These are phyloP conservation scores for Cataglyphis hispanica DNA, from an alignment of 1,140 invertebrate species.

Conservation along the genomic window DNA sequence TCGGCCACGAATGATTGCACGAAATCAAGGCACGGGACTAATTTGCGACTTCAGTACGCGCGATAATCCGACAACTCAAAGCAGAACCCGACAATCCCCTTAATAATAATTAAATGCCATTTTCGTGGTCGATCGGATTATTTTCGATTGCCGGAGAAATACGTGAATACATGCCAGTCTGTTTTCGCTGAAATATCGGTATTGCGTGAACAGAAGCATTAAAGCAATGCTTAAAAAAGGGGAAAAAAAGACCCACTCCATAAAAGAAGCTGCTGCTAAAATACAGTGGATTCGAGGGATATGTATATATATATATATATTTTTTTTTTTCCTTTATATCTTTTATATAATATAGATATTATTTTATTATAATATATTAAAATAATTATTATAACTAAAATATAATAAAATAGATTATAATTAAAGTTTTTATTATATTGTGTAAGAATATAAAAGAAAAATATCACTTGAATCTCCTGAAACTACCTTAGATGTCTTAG, in stretches of 20 bases:
- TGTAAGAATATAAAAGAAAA: not conserved
- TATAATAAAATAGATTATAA: no score
- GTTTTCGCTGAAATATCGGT: constrained; percentile 1
- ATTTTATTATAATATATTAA: not conserved
- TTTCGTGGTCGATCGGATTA: constrained; percentile 46
- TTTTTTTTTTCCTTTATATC: not conserved
- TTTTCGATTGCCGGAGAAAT: constrained; percentile 15
- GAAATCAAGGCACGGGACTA: constrained; percentile 58
- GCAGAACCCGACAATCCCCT: constrained; percentile 29
- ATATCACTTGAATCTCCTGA: no score
- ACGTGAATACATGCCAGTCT: not conserved
- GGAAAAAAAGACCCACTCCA: not conserved
- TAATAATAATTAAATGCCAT: constrained; percentile 52
- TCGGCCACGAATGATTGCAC: constrained; percentile 47
- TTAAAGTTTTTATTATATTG: not conserved
- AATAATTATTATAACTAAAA: not conserved
- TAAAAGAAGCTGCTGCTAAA: not conserved
- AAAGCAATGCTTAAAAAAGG: not conserved
- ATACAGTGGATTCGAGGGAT: not conserved
- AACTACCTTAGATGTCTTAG: no score
- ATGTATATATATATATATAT: no score
- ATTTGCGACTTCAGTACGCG: constrained; percentile 52
- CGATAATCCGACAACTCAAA: constrained; percentile 58
- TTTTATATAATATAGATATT: not conserved
- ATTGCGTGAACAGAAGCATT: constrained; percentile 17